phyloP scores from a whole-genome alignment of 2,113 vertebrate genomes.

The Syngnathus typhle region DNA sequence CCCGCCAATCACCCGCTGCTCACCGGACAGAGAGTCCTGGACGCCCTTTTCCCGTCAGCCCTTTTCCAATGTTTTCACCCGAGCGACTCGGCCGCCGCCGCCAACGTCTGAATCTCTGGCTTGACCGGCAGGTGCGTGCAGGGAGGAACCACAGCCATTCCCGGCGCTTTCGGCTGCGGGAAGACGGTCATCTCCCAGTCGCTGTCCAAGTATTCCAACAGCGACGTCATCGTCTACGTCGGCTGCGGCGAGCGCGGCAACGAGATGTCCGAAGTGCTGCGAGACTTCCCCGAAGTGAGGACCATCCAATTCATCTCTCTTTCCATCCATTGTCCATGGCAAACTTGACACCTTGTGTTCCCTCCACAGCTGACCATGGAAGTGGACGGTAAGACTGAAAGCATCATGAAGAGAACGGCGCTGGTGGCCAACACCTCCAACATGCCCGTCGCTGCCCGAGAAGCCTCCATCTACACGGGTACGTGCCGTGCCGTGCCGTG shows the following conservation, averaged over 20 bases:
- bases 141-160: constrained; percentile 94
- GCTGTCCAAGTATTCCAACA: constrained; percentile 96
- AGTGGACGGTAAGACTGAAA: constrained; percentile 90
- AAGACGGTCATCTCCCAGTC: constrained; percentile 98
- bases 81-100: neutral
- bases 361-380: constrained; percentile 85
- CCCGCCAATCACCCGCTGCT: constrained; percentile 91
- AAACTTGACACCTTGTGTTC: neutral
- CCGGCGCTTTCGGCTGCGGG: constrained; percentile 96
- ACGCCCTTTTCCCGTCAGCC: constrained; percentile 94
- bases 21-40: constrained; percentile 91
- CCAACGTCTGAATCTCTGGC: neutral
- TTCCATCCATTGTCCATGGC: neutral
- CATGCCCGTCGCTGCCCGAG: constrained; percentile 96
- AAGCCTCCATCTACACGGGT: constrained; percentile 97
- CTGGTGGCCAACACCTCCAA: constrained; percentile 96
- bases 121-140: constrained; percentile 79
- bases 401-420: constrained; percentile 97
- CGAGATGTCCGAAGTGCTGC: constrained; percentile 96
- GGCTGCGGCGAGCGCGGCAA: constrained; percentile 97
- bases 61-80: neutral
- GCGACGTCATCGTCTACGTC: constrained; percentile 94
- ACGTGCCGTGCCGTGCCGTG: neutral
- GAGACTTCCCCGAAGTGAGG: constrained; percentile 94
- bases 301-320: neutral